A percentile compares a stretch with the other conserved stretches of the same genome.
These are phyloP conservation scores for Drosophila setosimentum DNA, from an alignment of 2,888 invertebrate genomes.

Conservation along the genomic window DNA sequence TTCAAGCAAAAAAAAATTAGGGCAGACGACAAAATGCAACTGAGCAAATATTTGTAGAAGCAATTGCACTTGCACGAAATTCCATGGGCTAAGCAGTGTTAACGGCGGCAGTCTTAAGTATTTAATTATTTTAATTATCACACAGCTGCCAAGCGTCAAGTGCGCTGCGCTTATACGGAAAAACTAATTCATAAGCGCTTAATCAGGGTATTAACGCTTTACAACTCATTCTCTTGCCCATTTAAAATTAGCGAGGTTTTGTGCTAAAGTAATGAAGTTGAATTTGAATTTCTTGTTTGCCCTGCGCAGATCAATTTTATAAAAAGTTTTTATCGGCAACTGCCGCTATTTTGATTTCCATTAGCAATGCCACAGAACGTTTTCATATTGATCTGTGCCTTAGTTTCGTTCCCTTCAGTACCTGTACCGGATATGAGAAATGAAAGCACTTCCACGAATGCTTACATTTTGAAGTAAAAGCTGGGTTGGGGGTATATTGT, in stretches of 20 bases:
- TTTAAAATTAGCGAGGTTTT: not conserved
- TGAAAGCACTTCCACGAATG: no score
- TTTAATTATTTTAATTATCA: not conserved
- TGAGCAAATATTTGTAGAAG: slow-evolving; percentile 14
- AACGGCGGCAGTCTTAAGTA: not conserved
- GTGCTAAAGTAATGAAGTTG: not conserved
- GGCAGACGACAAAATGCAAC: slow-evolving; percentile 18
- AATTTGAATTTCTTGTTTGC: not conserved
- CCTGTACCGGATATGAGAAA: no score
- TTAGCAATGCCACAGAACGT: not conserved
- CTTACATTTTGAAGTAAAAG: no score
- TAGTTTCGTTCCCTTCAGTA: not conserved
- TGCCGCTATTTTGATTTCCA: not conserved
- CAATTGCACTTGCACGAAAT: not conserved
- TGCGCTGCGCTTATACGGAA: not conserved
- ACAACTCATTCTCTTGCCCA: not conserved
- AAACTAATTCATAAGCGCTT: not conserved
- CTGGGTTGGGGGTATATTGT: no score
- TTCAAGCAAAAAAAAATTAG: not conserved
- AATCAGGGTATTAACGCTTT: not conserved
- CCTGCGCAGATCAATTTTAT: not conserved
- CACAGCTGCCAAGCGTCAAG: not conserved
- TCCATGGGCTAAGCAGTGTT: not conserved
- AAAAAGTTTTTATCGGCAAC: no score
- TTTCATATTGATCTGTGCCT: not conserved